Percentiles rank a stretch among this genome's conserved stretches.
phyloP scores from a whole-genome alignment of 2,888 invertebrate species.

The Uloborus plumipes region DNA sequence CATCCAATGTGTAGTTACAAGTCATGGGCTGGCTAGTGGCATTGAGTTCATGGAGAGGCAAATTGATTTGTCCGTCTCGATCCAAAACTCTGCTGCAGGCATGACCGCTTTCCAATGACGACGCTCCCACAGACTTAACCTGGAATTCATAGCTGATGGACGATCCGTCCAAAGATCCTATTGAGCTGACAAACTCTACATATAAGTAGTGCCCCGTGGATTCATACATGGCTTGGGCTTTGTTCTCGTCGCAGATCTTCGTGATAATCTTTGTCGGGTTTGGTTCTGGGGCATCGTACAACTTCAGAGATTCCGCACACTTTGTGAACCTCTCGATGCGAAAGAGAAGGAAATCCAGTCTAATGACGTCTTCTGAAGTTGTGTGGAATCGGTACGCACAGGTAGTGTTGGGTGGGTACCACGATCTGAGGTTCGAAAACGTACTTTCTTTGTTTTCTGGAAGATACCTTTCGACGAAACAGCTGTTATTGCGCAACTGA shows the following conservation, averaged over 20 bases:
- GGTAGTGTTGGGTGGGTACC: constrained; percentile 93
- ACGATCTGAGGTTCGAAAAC: constrained; percentile 71
- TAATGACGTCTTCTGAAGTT: constrained; percentile 83
- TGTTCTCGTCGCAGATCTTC: constrained; percentile 88
- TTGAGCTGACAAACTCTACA: constrained; percentile 77
- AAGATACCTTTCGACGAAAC: constrained; percentile 63
- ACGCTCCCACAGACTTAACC: constrained; percentile 63
- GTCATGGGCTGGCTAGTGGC: constrained; percentile 56
- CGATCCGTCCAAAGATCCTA: constrained; percentile 93
- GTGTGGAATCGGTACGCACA: constrained; percentile 81
- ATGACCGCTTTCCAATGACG: constrained; percentile 58
- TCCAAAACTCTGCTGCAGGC: constrained; percentile 61
- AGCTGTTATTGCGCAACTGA: constrained; percentile 65
- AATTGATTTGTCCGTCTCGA: constrained; percentile 51
- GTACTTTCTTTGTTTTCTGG: constrained; percentile 59
- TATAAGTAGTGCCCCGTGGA: constrained; percentile 65
- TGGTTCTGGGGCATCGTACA: constrained; percentile 89
- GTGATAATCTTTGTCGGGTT: constrained; percentile 92
- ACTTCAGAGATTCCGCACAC: constrained; percentile 77
- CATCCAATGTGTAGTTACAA: constrained; percentile 68
- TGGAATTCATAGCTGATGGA: constrained; percentile 75
- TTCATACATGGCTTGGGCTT: constrained; percentile 65
- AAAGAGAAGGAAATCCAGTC: constrained; percentile 81
- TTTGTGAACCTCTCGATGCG: constrained; percentile 66
- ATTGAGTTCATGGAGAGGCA: constrained; percentile 53